Evolutionary conservation across 2,113 vertebrate species (phyloP), one percentile per base, ranked within the genome.

Genomic region (Trichomycterus rosablanca): DNA sequence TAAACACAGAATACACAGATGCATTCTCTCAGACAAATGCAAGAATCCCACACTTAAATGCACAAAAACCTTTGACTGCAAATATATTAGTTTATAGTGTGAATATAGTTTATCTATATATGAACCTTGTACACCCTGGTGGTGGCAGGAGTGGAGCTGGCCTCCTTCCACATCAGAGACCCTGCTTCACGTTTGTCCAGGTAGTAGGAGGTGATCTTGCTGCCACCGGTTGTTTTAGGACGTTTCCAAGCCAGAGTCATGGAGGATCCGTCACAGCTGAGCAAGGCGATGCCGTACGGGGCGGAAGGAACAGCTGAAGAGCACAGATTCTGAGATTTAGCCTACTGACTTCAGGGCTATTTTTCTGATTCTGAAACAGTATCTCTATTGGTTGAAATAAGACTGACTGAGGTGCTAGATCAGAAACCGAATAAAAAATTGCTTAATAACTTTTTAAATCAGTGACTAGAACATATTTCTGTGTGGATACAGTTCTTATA

Each of bases 191-290:
- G 80, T 74, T 87, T 88, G 66, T 97, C 94, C 3, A 99, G 28
- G 46, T 95, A 99, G 65, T 97, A 99, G 2, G 93, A 92, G 7
- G 82, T 88, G 78, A 99, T 67, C 69, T 85, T 84, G 6, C 92
- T 84, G 59, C 95, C 96, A 0, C 96, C 96, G 0, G 89, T 89
- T 81, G 84, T 88, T 39, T 77, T 90, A 9, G 96, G 96, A 16
- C 81, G 83, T 78, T 90, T 97, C 96, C 96, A 99, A 50, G 93
- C 92, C 66, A 99, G 50, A 1, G 90, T 95, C 84, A 99, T 96
- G 63, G 94, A 90, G 20, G 88, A 80, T 32, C 93, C 94, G 8
- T 97, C 88, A 3, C 90, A 93, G 77, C 80, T 91, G 56, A 99
- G 84, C 67, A 98, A 81, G 6, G 88, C 91, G 70, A 99, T 89